Percentiles rank a stretch among this genome's conserved stretches.
Evolutionary conservation across 2,888 invertebrate genomes (phyloP).

Genomic region (Minunthozetes semirufus): DNA sequence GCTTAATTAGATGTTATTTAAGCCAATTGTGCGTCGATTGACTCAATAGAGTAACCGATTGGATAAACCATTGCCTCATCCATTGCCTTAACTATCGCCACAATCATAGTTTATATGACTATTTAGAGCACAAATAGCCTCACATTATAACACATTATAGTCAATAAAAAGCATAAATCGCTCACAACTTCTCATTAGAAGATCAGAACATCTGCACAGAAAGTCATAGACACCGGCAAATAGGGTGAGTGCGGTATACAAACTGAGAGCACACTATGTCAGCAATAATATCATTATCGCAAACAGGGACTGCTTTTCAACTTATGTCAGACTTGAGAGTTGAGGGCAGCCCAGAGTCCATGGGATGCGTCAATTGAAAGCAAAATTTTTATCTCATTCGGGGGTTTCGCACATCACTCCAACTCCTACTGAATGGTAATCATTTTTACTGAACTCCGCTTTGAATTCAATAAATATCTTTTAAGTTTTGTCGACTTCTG

Average conservation of each 20-base stretch:
- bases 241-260: neutral
- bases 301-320: neutral
- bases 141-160: too few species aligned
- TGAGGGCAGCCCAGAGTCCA: neutral
- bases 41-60: too few species aligned
- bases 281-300: conserved; percentile 15
- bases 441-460: neutral
- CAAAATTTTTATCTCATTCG: conserved; percentile 18
- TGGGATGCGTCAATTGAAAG: neutral
- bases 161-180: neutral
- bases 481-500: neutral
- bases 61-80: neutral
- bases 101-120: neutral
- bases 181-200: neutral
- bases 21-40: conserved; percentile 3
- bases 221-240: conserved; percentile 1
- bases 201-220: neutral
- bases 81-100: too few species aligned
- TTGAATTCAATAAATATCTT: neutral
- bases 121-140: neutral
- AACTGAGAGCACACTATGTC: neutral
- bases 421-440: neutral
- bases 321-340: neutral
- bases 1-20: conserved; percentile 4
- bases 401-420: neutral